A percentile compares a stretch with the other conserved stretches of the same genome.
phyloP scores from a whole-genome alignment of 2,113 vertebrate species.

The Sinocyclocheilus anshuiensis region DNA sequence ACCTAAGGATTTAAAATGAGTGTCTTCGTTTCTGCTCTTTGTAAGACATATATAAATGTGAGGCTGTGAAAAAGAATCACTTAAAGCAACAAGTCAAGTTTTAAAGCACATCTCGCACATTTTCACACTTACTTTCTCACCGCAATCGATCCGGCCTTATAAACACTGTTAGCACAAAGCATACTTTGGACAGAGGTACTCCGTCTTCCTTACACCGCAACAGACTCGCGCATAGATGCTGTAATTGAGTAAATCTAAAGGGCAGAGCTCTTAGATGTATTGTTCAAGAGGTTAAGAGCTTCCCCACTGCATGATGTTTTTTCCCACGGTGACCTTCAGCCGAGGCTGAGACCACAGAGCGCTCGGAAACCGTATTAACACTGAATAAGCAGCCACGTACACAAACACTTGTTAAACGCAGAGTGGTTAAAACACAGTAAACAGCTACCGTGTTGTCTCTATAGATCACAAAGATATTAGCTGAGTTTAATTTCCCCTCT shows the following conservation, averaged over 20 bases:
- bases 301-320: conserved; percentile 35
- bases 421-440: conserved; percentile 37
- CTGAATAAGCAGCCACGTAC: background rate
- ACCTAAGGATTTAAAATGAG: background rate
- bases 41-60: background rate
- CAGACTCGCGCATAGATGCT: background rate
- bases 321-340: conserved; percentile 41
- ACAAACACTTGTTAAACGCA: conserved; percentile 32
- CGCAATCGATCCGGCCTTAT: background rate
- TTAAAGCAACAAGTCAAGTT: background rate
- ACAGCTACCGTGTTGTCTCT: conserved; percentile 31
- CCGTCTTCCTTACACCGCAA: background rate
- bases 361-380: conserved; percentile 29
- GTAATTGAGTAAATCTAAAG: conserved; percentile 44
- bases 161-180: background rate
- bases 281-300: conserved; percentile 49
- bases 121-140: background rate
- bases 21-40: background rate
- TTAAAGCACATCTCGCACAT: conserved; percentile 4
- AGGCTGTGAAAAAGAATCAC: background rate
- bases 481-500: conserved; percentile 11
- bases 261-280: conserved; percentile 45
- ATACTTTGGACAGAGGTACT: conserved; percentile 28
- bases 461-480: conserved; percentile 38
- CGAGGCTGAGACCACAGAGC: conserved; percentile 6